Evolutionary conservation across 2,888 invertebrate genomes (phyloP).

Genomic region (Galerucella pusilla): DNA sequence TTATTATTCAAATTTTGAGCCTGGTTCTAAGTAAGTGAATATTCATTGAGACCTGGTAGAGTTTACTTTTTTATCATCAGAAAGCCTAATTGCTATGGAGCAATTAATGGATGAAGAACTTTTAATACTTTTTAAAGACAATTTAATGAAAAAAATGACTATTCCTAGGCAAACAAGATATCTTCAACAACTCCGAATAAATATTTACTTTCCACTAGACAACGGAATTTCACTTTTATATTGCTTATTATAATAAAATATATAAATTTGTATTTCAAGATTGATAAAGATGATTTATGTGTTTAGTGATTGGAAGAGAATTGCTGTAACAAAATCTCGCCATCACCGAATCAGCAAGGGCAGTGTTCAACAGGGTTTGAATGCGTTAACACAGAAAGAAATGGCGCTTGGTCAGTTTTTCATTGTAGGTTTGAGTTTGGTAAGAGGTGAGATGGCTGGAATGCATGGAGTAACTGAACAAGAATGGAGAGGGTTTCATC

Average conservation of each 20-base stretch:
- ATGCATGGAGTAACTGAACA: background rate
- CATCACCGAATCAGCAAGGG: background rate
- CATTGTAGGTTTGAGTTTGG: background rate
- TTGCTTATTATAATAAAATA: too few relatives aligned
- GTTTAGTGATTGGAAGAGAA: background rate
- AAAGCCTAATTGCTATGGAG: too few relatives aligned
- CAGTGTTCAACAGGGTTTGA: background rate
- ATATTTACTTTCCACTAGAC: too few relatives aligned
- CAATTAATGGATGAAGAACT: too few relatives aligned
- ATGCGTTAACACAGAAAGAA: constrained; percentile 4
- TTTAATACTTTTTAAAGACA: too few relatives aligned
- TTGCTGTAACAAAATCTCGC: background rate
- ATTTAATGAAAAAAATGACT: too few relatives aligned
- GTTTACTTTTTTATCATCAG: too few relatives aligned
- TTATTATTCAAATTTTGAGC: constrained; percentile 1
- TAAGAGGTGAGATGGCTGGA: constrained; percentile 1
- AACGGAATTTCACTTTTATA: too few relatives aligned
- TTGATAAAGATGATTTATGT: background rate
- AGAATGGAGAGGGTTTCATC: constrained; percentile 6
- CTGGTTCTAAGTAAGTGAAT: background rate
- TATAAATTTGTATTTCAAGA: too few relatives aligned
- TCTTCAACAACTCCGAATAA: too few relatives aligned
- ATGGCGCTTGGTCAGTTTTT: constrained; percentile 6
- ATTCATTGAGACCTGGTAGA: too few relatives aligned
- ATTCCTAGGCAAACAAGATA: too few relatives aligned